Evolutionary conservation across 2,888 invertebrate genomes (phyloP).

Genomic region (Endotricha flammealis): DNA sequence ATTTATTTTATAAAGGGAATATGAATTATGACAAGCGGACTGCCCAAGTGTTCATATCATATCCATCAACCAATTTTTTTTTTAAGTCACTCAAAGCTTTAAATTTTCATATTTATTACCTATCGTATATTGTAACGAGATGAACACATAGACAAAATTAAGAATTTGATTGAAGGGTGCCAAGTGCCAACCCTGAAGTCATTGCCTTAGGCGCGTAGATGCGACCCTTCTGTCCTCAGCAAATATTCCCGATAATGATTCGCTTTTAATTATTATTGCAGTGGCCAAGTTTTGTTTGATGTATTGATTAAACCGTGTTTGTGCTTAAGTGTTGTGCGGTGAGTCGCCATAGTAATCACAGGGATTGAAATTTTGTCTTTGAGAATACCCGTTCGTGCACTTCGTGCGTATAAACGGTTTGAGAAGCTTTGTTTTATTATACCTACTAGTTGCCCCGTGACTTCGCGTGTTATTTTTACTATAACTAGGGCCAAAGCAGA

Average conservation of each 20-base stretch:
- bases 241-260: conserved; percentile 76
- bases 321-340: conserved; percentile 56
- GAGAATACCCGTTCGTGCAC: conserved; percentile 1
- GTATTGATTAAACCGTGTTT: conserved; percentile 76
- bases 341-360: conserved; percentile 51
- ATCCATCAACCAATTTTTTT: too few relatives aligned
- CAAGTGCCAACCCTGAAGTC: conserved; percentile 22
- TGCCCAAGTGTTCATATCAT: too few relatives aligned
- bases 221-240: conserved; percentile 65
- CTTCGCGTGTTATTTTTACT: too few relatives aligned
- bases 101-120: too few relatives aligned
- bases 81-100: too few relatives aligned
- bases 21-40: too few relatives aligned
- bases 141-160: too few relatives aligned
- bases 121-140: too few relatives aligned
- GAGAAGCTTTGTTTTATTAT: neutral
- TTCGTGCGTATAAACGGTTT: neutral
- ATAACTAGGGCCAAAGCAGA: too few relatives aligned
- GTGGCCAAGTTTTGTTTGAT: conserved; percentile 74
- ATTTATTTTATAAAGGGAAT: too few relatives aligned
- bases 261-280: conserved; percentile 77
- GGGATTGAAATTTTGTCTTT: conserved; percentile 22
- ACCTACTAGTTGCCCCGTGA: too few relatives aligned
- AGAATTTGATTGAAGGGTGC: too few relatives aligned
- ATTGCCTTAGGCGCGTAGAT: conserved; percentile 45